Evolutionary conservation across 2,888 invertebrate species (phyloP).

Genomic region (Protodeltote pygarga): DNA sequence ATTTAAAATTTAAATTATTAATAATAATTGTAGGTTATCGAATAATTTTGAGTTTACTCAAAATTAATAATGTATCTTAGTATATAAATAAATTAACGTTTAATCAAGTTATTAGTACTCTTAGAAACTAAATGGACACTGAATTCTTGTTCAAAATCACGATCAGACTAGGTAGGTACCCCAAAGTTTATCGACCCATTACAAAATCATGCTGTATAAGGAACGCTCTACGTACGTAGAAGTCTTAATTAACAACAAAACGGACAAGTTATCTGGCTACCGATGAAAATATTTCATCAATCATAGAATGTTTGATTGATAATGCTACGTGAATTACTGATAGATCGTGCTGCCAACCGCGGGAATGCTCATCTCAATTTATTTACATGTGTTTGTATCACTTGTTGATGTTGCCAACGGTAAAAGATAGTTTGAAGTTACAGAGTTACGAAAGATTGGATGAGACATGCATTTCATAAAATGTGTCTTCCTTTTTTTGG

Average conservation of each 20-base stretch:
- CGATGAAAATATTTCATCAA: slow-evolving; percentile 84
- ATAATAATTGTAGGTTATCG: too few species aligned
- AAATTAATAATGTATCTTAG: too few species aligned
- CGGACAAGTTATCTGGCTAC: slow-evolving; percentile 85
- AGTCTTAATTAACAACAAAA: slow-evolving; percentile 83
- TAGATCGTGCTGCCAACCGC: slow-evolving; percentile 79
- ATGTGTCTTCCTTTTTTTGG: not conserved
- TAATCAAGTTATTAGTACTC: too few species aligned
- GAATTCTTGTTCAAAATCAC: too few species aligned
- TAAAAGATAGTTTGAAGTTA: slow-evolving; percentile 61
- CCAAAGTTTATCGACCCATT: too few species aligned
- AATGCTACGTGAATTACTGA: slow-evolving; percentile 85
- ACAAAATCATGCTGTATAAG: slow-evolving; percentile 34
- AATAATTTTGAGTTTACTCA: too few species aligned
- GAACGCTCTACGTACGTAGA: slow-evolving; percentile 62
- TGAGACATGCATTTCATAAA: slow-evolving; percentile 3
- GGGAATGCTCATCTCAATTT: slow-evolving; percentile 82
- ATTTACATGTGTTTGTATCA: slow-evolving; percentile 85
- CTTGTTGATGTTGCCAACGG: slow-evolving; percentile 82
- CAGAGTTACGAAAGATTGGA: slow-evolving; percentile 23
- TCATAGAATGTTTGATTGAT: slow-evolving; percentile 83
- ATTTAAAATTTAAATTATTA: too few species aligned
- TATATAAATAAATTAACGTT: too few species aligned
- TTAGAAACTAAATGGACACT: too few species aligned
- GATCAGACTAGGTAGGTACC: too few species aligned